phyloP scores from a whole-genome alignment of 2,113 vertebrate genomes.

The Leptocoma aspasia region DNA sequence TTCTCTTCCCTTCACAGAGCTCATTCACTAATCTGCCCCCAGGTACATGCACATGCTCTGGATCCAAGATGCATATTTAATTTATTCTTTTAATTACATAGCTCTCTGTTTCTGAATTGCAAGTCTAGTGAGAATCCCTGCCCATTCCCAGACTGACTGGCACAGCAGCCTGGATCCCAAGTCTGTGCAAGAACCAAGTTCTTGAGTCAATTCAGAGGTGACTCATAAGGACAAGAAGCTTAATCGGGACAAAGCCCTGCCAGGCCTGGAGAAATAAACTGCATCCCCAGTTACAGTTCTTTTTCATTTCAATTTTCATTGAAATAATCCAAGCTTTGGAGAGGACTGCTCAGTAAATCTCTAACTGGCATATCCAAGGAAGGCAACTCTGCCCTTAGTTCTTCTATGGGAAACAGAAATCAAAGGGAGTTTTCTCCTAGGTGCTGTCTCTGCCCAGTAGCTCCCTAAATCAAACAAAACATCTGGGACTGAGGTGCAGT shows the following conservation, averaged over 20 bases:
- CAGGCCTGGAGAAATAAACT: neutral
- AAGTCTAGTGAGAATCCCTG: neutral
- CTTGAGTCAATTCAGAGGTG: neutral
- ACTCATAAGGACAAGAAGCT: neutral
- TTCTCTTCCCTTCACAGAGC: neutral
- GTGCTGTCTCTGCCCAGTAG: neutral
- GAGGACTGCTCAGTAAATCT: neutral
- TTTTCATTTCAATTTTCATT: neutral
- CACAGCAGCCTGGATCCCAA: neutral
- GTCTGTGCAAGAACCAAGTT: neutral
- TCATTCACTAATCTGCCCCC: neutral
- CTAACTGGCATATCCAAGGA: neutral
- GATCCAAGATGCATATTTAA: neutral
- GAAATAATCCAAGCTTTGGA: neutral
- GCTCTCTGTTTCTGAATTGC: neutral
- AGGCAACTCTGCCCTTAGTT: neutral
- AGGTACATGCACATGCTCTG: neutral
- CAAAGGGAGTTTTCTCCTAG: neutral
- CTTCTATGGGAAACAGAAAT: neutral
- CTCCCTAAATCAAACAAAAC: neutral
- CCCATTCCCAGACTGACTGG: neutral
- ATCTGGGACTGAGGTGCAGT: neutral
- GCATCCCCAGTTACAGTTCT: neutral
- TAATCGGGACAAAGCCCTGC: neutral
- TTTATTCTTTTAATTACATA: neutral